phyloP scores from a whole-genome alignment of 23 tunicate genomes.

The Trididemnum miniatum region DNA sequence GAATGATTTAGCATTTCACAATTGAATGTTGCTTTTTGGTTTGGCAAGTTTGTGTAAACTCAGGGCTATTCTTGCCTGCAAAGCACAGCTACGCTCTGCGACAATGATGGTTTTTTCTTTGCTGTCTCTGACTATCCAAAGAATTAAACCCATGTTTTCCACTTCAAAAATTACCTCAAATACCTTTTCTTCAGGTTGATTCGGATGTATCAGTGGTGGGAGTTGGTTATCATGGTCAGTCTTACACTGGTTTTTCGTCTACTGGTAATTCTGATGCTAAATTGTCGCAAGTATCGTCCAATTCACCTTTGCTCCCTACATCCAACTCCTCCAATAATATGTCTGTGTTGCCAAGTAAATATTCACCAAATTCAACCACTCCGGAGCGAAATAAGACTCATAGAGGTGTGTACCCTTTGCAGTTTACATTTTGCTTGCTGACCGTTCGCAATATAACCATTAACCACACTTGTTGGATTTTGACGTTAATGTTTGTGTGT shows the following conservation, averaged over 20 bases:
- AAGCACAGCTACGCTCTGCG: too few relatives aligned
- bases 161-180: too few relatives aligned
- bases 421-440: not conserved
- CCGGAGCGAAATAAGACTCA: conserved; percentile 4
- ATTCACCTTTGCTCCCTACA: not conserved
- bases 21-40: too few relatives aligned
- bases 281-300: not conserved
- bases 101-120: too few relatives aligned
- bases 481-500: too few relatives aligned
- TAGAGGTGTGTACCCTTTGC: not conserved
- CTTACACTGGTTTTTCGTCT: not conserved
- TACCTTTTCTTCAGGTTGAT: conserved; percentile 31
- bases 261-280: not conserved
- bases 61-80: too few relatives aligned
- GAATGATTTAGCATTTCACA: too few relatives aligned
- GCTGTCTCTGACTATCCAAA: too few relatives aligned
- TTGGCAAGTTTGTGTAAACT: too few relatives aligned
- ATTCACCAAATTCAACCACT: not conserved
- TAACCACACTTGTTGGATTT: too few relatives aligned
- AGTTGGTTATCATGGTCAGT: conserved; percentile 14
- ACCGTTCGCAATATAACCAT: not conserved
- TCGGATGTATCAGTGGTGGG: conserved; percentile 70
- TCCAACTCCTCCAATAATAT: not conserved
- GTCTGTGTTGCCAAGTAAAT: not conserved
- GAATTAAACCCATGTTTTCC: too few relatives aligned